These are phyloP conservation scores for Ascidia mentula DNA, from an alignment of 23 tunicate species.

Conservation along the genomic window DNA sequence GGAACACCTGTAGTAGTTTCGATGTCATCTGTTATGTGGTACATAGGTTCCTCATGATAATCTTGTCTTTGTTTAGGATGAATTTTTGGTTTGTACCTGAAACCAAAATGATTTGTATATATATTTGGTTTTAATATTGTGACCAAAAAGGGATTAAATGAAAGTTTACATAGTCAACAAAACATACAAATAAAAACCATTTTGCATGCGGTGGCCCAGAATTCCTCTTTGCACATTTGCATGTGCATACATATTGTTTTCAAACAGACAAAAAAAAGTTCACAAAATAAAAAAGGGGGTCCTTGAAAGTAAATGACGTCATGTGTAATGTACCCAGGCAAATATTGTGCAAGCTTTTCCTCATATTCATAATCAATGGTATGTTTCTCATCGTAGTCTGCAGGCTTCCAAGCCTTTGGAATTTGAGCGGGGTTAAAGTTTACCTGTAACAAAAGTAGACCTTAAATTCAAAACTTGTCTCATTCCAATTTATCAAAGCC, in stretches of 20 bases:
- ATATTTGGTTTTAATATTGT: no score
- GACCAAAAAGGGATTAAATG: no score
- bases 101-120: no score
- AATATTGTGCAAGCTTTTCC: constrained; percentile 63
- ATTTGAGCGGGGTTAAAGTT: constrained; percentile 86
- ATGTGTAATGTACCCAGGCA: constrained; percentile 77
- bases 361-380: constrained; percentile 67
- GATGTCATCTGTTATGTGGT: constrained; percentile 9
- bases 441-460: constrained; percentile 12
- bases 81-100: constrained; percentile 54
- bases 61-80: constrained; percentile 36
- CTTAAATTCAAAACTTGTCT: background rate
- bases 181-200: no score
- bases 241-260: no score
- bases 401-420: constrained; percentile 91
- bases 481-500: background rate
- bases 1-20: constrained; percentile 40
- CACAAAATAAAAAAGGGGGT: no score
- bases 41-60: constrained; percentile 46
- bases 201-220: no score
- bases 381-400: constrained; percentile 56
- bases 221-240: no score
- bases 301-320: no score
- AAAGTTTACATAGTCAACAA: no score
- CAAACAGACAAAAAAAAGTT: no score